These are phyloP conservation scores for Pseudopodoces humilis DNA, from an alignment of 2,113 vertebrate genomes.

Conservation along the genomic window DNA sequence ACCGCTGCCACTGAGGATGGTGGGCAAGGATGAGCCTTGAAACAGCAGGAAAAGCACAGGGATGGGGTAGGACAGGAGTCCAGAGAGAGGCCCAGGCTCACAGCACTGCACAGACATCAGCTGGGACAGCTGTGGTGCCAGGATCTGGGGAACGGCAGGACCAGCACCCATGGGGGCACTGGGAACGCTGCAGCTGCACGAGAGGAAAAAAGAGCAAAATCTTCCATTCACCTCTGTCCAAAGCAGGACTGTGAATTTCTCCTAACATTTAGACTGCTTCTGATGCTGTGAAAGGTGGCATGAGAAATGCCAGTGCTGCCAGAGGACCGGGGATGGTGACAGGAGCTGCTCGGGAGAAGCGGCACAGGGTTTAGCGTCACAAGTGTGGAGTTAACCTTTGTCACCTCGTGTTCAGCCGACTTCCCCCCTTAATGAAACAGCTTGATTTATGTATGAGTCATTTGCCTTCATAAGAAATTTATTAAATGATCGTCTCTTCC, in stretches of 20 bases:
- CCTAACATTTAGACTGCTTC: background rate
- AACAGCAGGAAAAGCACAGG: background rate
- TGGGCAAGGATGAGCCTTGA: background rate
- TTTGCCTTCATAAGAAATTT: constrained; percentile 76
- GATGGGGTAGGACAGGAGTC: fast-evolving
- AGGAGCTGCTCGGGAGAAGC: background rate
- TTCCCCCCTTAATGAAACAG: constrained; percentile 56
- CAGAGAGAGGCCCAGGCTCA: background rate
- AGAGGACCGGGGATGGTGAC: background rate
- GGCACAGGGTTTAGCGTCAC: background rate
- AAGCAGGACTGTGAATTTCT: background rate
- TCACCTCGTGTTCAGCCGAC: constrained; percentile 28
- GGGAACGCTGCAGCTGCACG: fast-evolving
- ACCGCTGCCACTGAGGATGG: fast-evolving
- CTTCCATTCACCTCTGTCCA: background rate
- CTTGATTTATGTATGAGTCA: constrained; percentile 62
- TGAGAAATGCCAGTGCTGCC: background rate
- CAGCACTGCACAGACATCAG: background rate
- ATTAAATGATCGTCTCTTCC: constrained; percentile 66
- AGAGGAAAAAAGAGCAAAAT: background rate
- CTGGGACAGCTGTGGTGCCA: fast-evolving
- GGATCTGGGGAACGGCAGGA: background rate
- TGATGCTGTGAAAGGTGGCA: background rate
- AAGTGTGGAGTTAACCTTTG: constrained; percentile 60
- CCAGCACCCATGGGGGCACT: fast-evolving